A percentile compares a stretch with the other conserved stretches of the same genome.
Evolutionary conservation across 2,888 invertebrate species (phyloP).

Genomic region (Drosophila infuscata): DNA sequence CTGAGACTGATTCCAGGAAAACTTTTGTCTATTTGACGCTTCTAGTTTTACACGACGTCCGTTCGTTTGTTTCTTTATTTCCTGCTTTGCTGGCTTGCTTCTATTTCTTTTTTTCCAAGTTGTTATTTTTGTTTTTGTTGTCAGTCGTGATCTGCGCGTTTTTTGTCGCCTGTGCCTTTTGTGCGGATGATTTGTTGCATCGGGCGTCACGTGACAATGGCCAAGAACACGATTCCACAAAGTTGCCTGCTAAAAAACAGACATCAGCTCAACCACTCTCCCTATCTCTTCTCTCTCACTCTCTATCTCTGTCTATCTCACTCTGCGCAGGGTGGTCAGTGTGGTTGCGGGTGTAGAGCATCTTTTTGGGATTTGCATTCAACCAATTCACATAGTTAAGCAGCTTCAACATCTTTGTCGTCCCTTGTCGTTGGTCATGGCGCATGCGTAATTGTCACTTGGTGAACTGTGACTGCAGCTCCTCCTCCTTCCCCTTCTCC

Average conservation of each 20-base stretch:
- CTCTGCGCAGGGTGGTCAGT: slow-evolving; percentile 21
- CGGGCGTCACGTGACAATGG: slow-evolving; percentile 85
- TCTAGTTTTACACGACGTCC: slow-evolving; percentile 76
- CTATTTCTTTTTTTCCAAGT: background rate
- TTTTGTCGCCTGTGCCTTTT: slow-evolving; percentile 78
- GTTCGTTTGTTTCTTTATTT: slow-evolving; percentile 24
- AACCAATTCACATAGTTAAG: slow-evolving; percentile 5
- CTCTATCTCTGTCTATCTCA: background rate
- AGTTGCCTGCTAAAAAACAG: slow-evolving; percentile 44
- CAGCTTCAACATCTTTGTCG: slow-evolving; percentile 42
- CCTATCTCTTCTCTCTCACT: background rate
- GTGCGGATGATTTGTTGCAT: slow-evolving; percentile 84
- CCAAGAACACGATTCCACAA: slow-evolving; percentile 82
- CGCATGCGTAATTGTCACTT: slow-evolving; percentile 78
- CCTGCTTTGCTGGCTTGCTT: slow-evolving; percentile 34
- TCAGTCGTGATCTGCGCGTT: slow-evolving; percentile 81
- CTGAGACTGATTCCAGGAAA: slow-evolving; percentile 66
- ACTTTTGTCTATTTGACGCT: slow-evolving; percentile 80
- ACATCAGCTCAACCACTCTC: slow-evolving; percentile 21
- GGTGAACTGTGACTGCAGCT: slow-evolving; percentile 53
- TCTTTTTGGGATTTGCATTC: slow-evolving; percentile 61
- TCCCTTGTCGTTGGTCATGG: slow-evolving; percentile 45
- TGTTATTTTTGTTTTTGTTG: slow-evolving; percentile 1
- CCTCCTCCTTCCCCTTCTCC: background rate
- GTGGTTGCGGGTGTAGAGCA: slow-evolving; percentile 15